Base-by-base conservation (phyloP, 1,140 invertebrate genomes). In the Pygmarrhopalites habei region DNA sequence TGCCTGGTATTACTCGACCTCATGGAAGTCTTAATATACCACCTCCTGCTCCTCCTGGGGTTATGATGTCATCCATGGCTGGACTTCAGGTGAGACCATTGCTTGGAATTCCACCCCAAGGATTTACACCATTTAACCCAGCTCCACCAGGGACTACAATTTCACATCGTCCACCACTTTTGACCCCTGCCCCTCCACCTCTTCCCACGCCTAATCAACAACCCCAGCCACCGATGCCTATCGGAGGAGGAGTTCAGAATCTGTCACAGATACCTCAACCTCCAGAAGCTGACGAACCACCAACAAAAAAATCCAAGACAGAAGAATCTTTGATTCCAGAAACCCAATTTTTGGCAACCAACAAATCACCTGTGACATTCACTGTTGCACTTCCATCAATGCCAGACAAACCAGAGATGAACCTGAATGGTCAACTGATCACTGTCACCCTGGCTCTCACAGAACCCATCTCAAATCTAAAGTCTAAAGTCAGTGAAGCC, bases 311-410 rank as follows among this genome's bases (percentile, higher is more conserved):
- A 35, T 85, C 92, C 58, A 92, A 90, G 0, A 51, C 62, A 10
- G 95, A 98, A 78, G 95, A 98, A 72, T 85, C 86, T 29, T 79
- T 98, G 0, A 85, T 97, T 65, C 87, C 93, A 0, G 95, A 98
- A 78, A 80, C 83, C 64, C 80, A 86, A 23, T 96, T 92, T 80
- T 75, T 94, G 21, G 78, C 83, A 17, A 82, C 83, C 65, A 82
- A 89, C 67, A 76, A 74, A 65, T 80, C 82, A 69, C 85, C 87
- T 15, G 84, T 92, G 2, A 84, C 83, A 39, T 81, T 95, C 64
- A 87, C 86, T 71, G 84, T 95, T 19, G 77, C 81, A 58, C 83
- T 95, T 2, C 94, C 95, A 2, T 75, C 74, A 32, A 82, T 87
- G 73, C 80, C 86, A 0, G 92, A 98, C 70, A 95, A 96, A 73